A percentile compares a stretch with the other conserved stretches of the same genome.
phyloP scores from a whole-genome alignment of 2,797 vertebrate species.

The Kryptopterus vitreolus region DNA sequence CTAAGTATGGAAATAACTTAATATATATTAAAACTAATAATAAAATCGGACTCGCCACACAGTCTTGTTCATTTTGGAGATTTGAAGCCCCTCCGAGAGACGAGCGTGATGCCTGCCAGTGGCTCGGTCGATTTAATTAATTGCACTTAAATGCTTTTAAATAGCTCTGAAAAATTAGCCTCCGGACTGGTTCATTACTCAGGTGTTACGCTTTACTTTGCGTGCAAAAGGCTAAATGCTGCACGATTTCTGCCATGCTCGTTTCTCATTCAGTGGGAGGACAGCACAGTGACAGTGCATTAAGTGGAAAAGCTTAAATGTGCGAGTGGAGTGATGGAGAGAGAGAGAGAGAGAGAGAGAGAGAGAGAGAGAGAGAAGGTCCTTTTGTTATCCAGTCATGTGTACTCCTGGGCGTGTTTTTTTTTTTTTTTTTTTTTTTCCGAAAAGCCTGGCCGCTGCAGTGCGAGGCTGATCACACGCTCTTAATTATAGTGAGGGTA shows the following conservation, averaged over 20 bases:
- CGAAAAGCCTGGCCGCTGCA: slow-evolving; percentile 13
- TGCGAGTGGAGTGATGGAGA: slow-evolving; percentile 8
- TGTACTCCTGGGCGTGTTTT: slow-evolving; percentile 27
- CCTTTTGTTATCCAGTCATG: slow-evolving; percentile 43
- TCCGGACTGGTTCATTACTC: neutral
- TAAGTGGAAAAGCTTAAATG: slow-evolving; percentile 9
- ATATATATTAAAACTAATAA: too few species aligned
- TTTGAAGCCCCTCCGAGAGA: too few species aligned
- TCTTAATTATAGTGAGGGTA: slow-evolving; percentile 44
- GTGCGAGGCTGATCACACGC: slow-evolving; percentile 40
- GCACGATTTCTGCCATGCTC: neutral
- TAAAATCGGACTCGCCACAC: too few species aligned
- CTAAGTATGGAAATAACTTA: neutral
- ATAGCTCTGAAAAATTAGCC: too few species aligned
- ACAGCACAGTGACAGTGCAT: slow-evolving; percentile 10
- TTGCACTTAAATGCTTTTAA: too few species aligned
- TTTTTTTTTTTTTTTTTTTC: too few species aligned
- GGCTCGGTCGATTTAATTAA: too few species aligned
- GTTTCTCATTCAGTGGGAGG: neutral
- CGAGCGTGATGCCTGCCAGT: too few species aligned
- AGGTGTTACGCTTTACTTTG: slow-evolving; percentile 1
- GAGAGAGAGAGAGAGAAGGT: slow-evolving; percentile 9
- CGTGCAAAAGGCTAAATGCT: neutral
- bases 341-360: slow-evolving; percentile 21
- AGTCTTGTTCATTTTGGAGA: too few species aligned